Evolutionary conservation across 1,140 invertebrate species (phyloP), one percentile per base, ranked within the genome.

Genomic region (Magallana ariakensis): DNA sequence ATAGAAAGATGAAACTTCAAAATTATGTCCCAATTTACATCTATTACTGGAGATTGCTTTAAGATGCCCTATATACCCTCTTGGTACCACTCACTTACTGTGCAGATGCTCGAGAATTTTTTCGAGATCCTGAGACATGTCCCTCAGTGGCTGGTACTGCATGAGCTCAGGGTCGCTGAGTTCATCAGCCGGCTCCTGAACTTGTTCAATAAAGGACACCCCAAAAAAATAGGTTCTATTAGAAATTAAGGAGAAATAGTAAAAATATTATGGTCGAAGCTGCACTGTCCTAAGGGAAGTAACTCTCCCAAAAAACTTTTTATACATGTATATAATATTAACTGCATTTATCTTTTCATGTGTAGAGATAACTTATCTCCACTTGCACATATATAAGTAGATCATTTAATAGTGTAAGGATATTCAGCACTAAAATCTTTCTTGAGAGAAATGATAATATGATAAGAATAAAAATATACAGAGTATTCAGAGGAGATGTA

Each of bases 161-260:
- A 89, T 75, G 13, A 85, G 70, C 26, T 92, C 90, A 22, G 83
- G 70, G 33, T 92, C 91, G 56, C 82, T 88, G 10, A 89, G 82
- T 33, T 85, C 85, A 13, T 57, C 58, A 1, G 85, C 84, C 60
- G 91, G 90, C 22, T 93, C 90, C 75, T 91, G 88, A 4, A 87
- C 26, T 15, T 90, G 86, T 16, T 92, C 93, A 15, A 92, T 82
- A 26, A 93, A 83, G 10, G 88, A 75, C n/a, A 93, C 88, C 46
- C 93, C 92, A 90, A 93, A 93, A 85, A 91, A 93, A 85, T 92
- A 93, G 7, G 93, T 93, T 86, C 90, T 92, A 54, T 15, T 11
- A 15, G 70, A 11, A 58, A 90, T 91, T 88, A 91, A 92, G 90
- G 90, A 90, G 80, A 54, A 57, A 80, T 13, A 15, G 10, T 55